These are phyloP conservation scores for Sesamia nonagrioides DNA, from an alignment of 1,140 invertebrate genomes.

Conservation along the genomic window DNA sequence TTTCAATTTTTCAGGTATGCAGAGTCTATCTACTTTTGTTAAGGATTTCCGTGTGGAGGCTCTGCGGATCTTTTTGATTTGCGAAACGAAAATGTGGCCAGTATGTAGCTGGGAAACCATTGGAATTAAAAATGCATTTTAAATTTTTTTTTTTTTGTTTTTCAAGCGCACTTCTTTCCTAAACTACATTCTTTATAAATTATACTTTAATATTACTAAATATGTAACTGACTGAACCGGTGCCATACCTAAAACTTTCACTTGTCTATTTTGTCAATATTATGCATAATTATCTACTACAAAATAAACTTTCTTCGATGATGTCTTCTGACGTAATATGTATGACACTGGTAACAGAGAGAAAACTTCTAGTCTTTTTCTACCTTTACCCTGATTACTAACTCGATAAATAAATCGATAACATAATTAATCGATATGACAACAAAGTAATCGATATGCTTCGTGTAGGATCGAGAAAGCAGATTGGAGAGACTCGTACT, in stretches of 20 bases:
- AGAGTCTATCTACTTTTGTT: neutral
- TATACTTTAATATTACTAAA: neutral
- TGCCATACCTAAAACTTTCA: slow-evolving; percentile 10
- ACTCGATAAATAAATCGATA: neutral
- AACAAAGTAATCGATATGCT: slow-evolving; percentile 27
- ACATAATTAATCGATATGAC: slow-evolving; percentile 1
- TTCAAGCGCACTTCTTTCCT: neutral
- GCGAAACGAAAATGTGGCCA: neutral
- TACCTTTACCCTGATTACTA: neutral
- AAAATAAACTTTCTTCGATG: slow-evolving; percentile 41
- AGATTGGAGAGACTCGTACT: slow-evolving; percentile 5
- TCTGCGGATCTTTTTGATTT: neutral
- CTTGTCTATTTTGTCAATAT: slow-evolving; percentile 35
- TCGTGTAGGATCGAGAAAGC: slow-evolving; percentile 9
- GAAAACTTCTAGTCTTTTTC: slow-evolving; percentile 11
- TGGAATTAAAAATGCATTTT: neutral
- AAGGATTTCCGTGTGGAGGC: neutral
- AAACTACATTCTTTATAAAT: neutral
- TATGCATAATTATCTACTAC: slow-evolving; percentile 23
- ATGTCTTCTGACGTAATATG: slow-evolving; percentile 28
- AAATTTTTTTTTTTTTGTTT: neutral
- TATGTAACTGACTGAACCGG: neutral
- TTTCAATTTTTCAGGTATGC: neutral
- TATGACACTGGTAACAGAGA: neutral
- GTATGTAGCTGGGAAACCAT: neutral